phyloP scores from a whole-genome alignment of 2,113 vertebrate species.

The Nesospiza acunhae region DNA sequence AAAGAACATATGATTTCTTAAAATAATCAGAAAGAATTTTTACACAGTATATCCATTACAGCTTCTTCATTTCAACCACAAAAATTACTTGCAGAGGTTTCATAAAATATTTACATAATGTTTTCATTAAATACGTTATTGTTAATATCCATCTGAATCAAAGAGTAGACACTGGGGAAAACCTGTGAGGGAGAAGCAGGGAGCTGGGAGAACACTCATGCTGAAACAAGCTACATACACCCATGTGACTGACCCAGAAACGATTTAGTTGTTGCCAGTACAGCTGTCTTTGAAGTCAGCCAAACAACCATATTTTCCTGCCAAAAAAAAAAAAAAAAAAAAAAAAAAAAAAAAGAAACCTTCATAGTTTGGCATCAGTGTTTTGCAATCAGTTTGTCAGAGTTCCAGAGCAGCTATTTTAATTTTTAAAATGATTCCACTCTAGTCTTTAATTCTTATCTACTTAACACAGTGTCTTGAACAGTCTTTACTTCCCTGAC shows the following conservation, averaged over 20 bases:
- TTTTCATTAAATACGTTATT: constrained; percentile 23
- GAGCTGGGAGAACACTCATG: background rate
- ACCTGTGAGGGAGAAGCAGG: background rate
- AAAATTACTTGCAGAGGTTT: constrained; percentile 8
- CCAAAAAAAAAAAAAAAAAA: constrained; percentile 49
- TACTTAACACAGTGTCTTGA: background rate
- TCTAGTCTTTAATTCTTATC: background rate
- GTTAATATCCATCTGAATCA: constrained; percentile 13
- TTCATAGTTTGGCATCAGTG: background rate
- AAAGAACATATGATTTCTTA: background rate
- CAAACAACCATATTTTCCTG: constrained; percentile 23
- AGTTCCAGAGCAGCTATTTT: constrained; percentile 36
- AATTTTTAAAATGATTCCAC: background rate
- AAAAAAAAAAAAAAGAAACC: background rate
- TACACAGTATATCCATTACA: background rate
- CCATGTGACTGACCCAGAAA: constrained; percentile 52
- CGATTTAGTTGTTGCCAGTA: constrained; percentile 49
- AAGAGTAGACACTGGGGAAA: background rate
- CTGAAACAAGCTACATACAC: background rate
- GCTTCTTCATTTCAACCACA: background rate
- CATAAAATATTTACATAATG: background rate
- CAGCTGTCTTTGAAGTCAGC: constrained; percentile 69
- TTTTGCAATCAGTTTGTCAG: constrained; percentile 36
- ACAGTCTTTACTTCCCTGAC: background rate
- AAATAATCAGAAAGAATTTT: background rate